Evolutionary conservation across 2,888 invertebrate genomes (phyloP).

Genomic region (Cantharis nigra): DNA sequence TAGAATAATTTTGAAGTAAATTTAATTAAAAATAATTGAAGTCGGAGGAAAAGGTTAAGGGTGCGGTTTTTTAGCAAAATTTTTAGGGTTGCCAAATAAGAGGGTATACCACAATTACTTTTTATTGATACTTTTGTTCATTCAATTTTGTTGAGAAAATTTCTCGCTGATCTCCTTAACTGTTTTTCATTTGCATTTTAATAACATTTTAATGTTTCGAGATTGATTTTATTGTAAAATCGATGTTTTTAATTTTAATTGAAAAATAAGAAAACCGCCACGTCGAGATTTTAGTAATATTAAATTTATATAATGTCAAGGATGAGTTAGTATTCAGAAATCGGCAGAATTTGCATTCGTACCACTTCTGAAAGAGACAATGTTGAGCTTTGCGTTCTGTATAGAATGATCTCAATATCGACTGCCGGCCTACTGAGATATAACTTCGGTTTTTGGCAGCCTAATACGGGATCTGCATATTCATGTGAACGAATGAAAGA

Average conservation of each 20-base stretch:
- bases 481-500: slow-evolving; percentile 49
- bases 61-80: slow-evolving; percentile 18
- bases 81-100: slow-evolving; percentile 26
- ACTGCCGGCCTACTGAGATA: slow-evolving; percentile 46
- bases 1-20: not conserved
- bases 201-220: slow-evolving; percentile 41
- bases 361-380: slow-evolving; percentile 32
- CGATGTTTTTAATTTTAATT: not conserved
- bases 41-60: slow-evolving; percentile 4
- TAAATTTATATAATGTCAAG: slow-evolving; percentile 1
- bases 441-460: slow-evolving; percentile 55
- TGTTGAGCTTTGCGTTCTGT: slow-evolving; percentile 28
- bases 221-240: slow-evolving; percentile 35
- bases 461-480: slow-evolving; percentile 56
- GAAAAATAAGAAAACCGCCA: not conserved
- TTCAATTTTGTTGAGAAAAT: slow-evolving; percentile 36
- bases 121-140: slow-evolving; percentile 37
- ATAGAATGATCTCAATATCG: slow-evolving; percentile 45
- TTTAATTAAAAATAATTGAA: slow-evolving; percentile 10
- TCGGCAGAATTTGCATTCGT: slow-evolving; percentile 29
- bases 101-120: slow-evolving; percentile 34
- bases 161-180: slow-evolving; percentile 40
- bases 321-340: slow-evolving; percentile 21
- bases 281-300: slow-evolving; percentile 19
- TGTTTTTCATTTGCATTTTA: slow-evolving; percentile 41